Conservation (phyloP, 1,140 invertebrate species). For the Sarcophaga peregrina region DNA sequence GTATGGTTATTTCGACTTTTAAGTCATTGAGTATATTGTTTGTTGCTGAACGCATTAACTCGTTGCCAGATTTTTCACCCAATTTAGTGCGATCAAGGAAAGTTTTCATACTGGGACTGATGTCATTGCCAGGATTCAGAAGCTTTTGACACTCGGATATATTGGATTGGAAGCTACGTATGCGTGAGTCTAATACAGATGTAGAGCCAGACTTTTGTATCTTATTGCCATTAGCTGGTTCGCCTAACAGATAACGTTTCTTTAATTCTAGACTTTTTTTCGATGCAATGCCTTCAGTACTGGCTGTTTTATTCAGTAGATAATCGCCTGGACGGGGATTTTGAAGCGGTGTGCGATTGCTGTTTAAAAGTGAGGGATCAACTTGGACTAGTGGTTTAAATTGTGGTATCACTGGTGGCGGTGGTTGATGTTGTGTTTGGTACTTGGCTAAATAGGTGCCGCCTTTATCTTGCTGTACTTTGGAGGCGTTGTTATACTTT, state of each 20-base stretch:
- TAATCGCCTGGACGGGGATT: conserved; percentile 77
- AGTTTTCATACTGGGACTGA: conserved; percentile 80
- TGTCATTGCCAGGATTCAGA: conserved; percentile 81
- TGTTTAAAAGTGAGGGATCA: conserved; percentile 60
- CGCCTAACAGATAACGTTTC: conserved; percentile 81
- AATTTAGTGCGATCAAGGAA: conserved; percentile 69
- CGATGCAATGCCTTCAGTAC: conserved; percentile 85
- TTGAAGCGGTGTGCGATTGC: conserved; percentile 59
- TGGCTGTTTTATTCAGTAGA: conserved; percentile 81
- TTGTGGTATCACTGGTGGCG: conserved; percentile 66
- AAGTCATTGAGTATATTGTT: conserved; percentile 62
- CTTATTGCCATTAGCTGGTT: conserved; percentile 70
- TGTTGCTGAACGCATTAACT: conserved; percentile 59
- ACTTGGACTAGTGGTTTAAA: conserved; percentile 69
- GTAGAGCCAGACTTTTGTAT: conserved; percentile 87
- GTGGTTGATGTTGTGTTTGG: conserved; percentile 47
- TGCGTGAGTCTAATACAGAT: conserved; percentile 83
- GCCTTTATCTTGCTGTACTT: conserved; percentile 46
- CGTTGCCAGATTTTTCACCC: conserved; percentile 50
- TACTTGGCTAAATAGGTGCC: conserved; percentile 62
- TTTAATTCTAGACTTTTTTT: conserved; percentile 87
- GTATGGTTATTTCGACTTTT: conserved; percentile 59
- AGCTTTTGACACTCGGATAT: conserved; percentile 91
- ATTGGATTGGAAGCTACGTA: conserved; percentile 83
- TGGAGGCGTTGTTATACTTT: conserved; percentile 53